Percentiles rank a stretch among this genome's conserved stretches.
Conservation (phyloP, 2,113 vertebrate genomes). For the Apodemus speciosus region DNA sequence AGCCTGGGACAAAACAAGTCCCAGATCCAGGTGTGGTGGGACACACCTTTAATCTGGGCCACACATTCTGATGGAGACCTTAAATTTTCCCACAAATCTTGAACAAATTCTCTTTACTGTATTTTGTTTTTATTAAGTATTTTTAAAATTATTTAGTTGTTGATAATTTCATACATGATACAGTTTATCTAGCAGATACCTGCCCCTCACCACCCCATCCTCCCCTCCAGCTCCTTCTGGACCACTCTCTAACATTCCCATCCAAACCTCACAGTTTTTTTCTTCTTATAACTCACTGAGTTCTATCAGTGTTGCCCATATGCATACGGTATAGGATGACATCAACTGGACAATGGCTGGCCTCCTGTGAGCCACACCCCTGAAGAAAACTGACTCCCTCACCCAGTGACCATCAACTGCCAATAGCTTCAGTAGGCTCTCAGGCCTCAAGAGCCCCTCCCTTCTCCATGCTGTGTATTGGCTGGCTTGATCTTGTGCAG, state of each 20-base stretch:
- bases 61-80: too few species aligned
- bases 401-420: not conserved
- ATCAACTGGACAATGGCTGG: not conserved
- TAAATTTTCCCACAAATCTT: not conserved
- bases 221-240: too few species aligned
- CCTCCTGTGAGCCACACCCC: not conserved
- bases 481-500: not conserved
- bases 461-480: not conserved
- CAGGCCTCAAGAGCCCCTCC: not conserved
- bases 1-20: too few species aligned
- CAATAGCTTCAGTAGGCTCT: not conserved
- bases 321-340: not conserved
- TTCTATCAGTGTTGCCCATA: not conserved
- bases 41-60: too few species aligned
- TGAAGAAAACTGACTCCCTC: not conserved
- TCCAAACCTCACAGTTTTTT: not conserved
- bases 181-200: not conserved
- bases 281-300: not conserved
- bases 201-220: not conserved
- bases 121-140: not conserved
- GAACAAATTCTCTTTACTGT: not conserved
- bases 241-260: not conserved
- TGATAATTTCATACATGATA: not conserved
- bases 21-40: too few species aligned
- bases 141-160: not conserved